A percentile compares a stretch with the other conserved stretches of the same genome.
phyloP scores from a whole-genome alignment of 2,113 vertebrate species.

The Dendrocopos noguchii region DNA sequence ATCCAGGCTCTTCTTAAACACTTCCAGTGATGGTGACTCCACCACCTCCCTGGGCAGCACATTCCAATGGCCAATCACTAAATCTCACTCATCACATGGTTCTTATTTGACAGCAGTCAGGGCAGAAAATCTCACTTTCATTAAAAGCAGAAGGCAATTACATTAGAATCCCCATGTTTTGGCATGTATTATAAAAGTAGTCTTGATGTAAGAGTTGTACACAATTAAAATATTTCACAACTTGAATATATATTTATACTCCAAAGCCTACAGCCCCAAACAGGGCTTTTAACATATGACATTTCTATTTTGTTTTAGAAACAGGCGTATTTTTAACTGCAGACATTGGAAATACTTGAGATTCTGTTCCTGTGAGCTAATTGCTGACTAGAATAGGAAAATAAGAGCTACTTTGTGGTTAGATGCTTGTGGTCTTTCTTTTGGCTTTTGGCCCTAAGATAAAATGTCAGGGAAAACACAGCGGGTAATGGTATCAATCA shows the following conservation, averaged over 20 bases:
- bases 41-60: no score
- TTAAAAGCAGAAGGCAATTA: conserved; percentile 42
- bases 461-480: conserved; percentile 46
- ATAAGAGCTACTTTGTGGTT: conserved; percentile 64
- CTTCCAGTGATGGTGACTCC: no score
- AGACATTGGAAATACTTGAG: conserved; percentile 61
- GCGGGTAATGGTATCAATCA: not conserved
- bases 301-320: conserved; percentile 59
- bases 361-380: conserved; percentile 69
- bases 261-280: not conserved
- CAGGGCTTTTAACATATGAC: not conserved
- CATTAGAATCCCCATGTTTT: not conserved
- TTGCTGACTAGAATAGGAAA: conserved; percentile 55
- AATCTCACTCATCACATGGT: conserved; percentile 18
- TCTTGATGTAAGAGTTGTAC: not conserved
- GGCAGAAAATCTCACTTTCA: conserved; percentile 45
- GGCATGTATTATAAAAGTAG: not conserved
- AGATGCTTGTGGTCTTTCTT: conserved; percentile 57
- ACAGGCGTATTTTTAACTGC: conserved; percentile 54
- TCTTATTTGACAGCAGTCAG: conserved; percentile 36
- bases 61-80: not conserved
- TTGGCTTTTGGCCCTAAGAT: conserved; percentile 58
- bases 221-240: not conserved
- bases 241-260: not conserved
- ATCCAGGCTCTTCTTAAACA: no score